These are phyloP conservation scores for Enteromius viviparus DNA, from an alignment of 2,797 vertebrate species.

Conservation along the genomic window DNA sequence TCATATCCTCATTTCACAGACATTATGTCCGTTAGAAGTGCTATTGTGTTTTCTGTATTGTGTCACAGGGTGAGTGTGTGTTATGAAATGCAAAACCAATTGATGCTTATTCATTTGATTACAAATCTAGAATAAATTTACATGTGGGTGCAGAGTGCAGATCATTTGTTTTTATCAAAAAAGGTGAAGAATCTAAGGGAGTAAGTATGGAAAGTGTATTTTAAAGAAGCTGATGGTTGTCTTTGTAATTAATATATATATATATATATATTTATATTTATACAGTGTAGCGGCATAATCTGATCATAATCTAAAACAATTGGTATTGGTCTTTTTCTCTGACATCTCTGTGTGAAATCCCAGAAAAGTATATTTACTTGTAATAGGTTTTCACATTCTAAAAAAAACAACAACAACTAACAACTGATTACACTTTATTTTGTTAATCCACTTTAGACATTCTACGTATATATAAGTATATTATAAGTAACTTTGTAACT, in stretches of 20 bases:
- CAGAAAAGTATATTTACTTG: background rate
- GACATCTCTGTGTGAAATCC: background rate
- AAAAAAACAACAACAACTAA: no score
- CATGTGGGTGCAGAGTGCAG: background rate
- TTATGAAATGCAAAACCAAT: background rate
- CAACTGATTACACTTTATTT: no score
- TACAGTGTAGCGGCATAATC: background rate
- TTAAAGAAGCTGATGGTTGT: background rate
- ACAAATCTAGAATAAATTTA: background rate
- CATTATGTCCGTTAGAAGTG: constrained; percentile 13
- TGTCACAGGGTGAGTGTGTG: constrained; percentile 5
- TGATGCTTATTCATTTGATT: background rate
- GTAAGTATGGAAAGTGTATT: background rate
- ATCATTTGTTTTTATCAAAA: background rate
- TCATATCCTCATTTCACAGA: constrained; percentile 16
- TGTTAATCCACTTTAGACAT: no score
- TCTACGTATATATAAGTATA: no score
- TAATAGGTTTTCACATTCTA: no score
- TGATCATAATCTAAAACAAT: no score
- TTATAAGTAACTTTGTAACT: no score
- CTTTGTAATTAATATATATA: background rate
- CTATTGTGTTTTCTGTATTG: constrained; percentile 6
- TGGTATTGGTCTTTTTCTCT: background rate
- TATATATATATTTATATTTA: no score
- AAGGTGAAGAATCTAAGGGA: background rate